Evolutionary conservation across 35 echinoderm and acorn worm species (phyloP), one percentile per base, ranked within the genome.

Genomic region (Eucidaris tribuloides): DNA sequence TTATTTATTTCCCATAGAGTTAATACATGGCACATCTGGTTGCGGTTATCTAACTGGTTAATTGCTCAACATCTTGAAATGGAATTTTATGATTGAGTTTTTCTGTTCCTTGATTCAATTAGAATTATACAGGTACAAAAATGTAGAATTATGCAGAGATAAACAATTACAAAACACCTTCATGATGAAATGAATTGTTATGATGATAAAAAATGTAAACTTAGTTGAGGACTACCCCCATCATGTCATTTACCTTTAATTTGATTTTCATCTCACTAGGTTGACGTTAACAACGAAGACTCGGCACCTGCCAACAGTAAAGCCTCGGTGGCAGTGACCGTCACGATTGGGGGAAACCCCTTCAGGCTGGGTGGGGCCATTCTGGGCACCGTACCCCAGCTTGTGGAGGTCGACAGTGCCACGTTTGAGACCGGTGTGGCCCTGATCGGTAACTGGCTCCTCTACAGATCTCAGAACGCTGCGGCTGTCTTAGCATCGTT

Each of bases 341-440:
- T 94, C 33, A 94, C 61, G 28, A 61, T 81, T 17, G 25, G 65
- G 23, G 86, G 71, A 4, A 65, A 50, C 17, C 79, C 81, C 28
- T 66, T 85, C 20, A 82, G 71, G n/a, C 46, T 97, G 25, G 83
- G 86, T 55, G 94, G 94, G 20, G 81, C 86, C 6, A 86, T 93
- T 9, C 77, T 89, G 55, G 90, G 83, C 7, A 71, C 54, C 18
- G 40, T 39, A 40, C 90, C 94, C 31, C 81, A 89, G 2, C 76
- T 97, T 7, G 58, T 84, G 29, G 94, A 97, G 78, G 70, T 97
- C 22, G 86, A 93, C 42, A 91, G 90, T 7, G 85, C 82, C 0
- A 82, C 90, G 3, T 97, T 97, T 66, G 86, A 72, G 34, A 87
- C 79, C 18, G 90, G 85, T 25, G 89, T 83, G 29, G 58, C 83